A percentile compares a stretch with the other conserved stretches of the same genome.
phyloP scores from a whole-genome alignment of 30 jellyfish, hydroid and myxozoan genomes.

The Haliclystus octoradiatus region DNA sequence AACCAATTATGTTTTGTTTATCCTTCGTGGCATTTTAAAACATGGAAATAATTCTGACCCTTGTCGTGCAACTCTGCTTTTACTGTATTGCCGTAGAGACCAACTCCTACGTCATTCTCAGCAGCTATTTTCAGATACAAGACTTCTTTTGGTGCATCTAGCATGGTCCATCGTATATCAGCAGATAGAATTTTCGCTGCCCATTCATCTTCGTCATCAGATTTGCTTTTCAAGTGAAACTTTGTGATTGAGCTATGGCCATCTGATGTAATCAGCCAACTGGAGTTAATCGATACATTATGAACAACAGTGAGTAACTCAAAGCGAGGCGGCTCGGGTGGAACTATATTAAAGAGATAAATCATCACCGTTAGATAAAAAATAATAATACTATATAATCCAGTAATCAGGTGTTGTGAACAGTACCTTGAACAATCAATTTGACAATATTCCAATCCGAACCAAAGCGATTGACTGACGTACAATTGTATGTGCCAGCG shows the following conservation, averaged over 20 bases:
- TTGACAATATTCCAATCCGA: slow-evolving; percentile 83
- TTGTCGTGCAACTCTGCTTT: slow-evolving; percentile 32
- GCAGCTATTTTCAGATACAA: slow-evolving; percentile 51
- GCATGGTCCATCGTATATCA: slow-evolving; percentile 20
- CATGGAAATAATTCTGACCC: slow-evolving; percentile 19
- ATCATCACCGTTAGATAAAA: neutral
- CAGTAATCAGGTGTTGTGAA: no score
- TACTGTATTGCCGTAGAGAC: slow-evolving; percentile 29
- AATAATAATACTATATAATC: no score
- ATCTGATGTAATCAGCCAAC: slow-evolving; percentile 62
- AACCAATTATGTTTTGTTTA: no score
- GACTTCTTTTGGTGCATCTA: slow-evolving; percentile 8
- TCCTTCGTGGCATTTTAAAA: no score
- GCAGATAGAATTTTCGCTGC: slow-evolving; percentile 4
- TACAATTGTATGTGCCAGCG: slow-evolving; percentile 75
- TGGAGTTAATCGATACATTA: slow-evolving; percentile 34
- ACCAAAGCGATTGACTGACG: slow-evolving; percentile 76
- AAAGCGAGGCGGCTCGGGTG: slow-evolving; percentile 53
- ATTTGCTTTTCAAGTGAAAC: slow-evolving; percentile 27
- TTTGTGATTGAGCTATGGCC: slow-evolving; percentile 49
- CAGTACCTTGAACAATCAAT: slow-evolving; percentile 73
- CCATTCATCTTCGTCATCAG: slow-evolving; percentile 7
- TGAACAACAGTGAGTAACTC: slow-evolving; percentile 15
- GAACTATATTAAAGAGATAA: slow-evolving; percentile 19
- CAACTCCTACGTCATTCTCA: slow-evolving; percentile 72